Evolutionary conservation across 2,797 vertebrate species (phyloP), one percentile per base, ranked within the genome.

Genomic region (Scleropages formosus): DNA sequence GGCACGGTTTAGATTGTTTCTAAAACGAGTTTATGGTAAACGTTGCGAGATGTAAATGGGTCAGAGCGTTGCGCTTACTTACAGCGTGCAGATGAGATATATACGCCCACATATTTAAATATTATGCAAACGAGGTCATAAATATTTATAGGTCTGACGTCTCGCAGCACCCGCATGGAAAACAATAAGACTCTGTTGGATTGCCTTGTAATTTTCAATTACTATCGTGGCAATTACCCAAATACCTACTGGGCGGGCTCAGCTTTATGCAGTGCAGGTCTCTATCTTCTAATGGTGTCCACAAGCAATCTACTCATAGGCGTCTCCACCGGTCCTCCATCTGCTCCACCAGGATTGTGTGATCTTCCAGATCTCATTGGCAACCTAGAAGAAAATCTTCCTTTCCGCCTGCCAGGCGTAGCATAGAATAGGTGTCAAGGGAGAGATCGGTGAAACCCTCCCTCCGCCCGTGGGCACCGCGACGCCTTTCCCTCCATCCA

Each of bases 371-470:
- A 49, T 78, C 80, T 83, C 26, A 58, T 80, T 85, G 72, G 76
- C 70, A 79, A 75, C 85, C 84, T 76, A 78, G 84, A 80, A 82
- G 77, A 80, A 78, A 84, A 75, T 78, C 77, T 79, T 84, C 80
- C 80, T 85, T 75, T 66, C 77, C 79, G 83, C 82, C 80, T 75
- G 80, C 27, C 83, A 78, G 82, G 78, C 62, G 15, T 75, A 60
- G 74, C 78, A 73, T 81, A 74, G 73, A 44, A 75, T 62, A 46
- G 77, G 46, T 20, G 63, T 70, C 80, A 10, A 74, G 82, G 80
- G 69, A 82, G 77, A 61, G 77, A 86, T 85, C 75, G 80, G 56
- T 78, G 77, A 85, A 87, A 87, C 84, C 87, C 83, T 87, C 80
- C 71, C 72, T 84, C 74, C 77, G 87, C 81, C 81, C 85, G 68